These are phyloP conservation scores for Galeopterus variegatus DNA, from an alignment of 2,113 vertebrate species.

Conservation along the genomic window DNA sequence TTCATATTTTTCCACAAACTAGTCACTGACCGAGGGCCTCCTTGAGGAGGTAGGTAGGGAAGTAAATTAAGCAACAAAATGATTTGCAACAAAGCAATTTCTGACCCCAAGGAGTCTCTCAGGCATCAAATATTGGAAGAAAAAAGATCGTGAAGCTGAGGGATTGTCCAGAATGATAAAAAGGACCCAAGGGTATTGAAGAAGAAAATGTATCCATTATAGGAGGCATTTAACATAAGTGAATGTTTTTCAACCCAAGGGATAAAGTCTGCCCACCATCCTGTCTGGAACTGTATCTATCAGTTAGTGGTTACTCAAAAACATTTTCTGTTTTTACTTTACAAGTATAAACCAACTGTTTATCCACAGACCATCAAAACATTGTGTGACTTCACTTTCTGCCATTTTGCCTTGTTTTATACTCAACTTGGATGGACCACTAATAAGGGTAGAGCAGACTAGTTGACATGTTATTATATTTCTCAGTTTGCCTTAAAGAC, in stretches of 20 bases:
- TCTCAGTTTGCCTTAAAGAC: background rate
- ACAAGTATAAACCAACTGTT: background rate
- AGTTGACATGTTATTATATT: background rate
- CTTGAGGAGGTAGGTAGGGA: background rate
- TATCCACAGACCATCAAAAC: constrained; percentile 12
- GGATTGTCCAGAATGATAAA: background rate
- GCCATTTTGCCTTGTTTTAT: constrained; percentile 30
- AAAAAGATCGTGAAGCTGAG: background rate
- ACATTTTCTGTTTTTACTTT: constrained; percentile 43
- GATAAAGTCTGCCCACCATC: background rate
- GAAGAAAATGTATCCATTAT: background rate
- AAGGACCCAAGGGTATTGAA: background rate
- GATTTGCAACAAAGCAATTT: background rate
- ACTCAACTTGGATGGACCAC: background rate
- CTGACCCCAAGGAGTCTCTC: background rate
- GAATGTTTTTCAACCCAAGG: background rate
- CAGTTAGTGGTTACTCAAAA: background rate
- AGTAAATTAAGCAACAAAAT: background rate
- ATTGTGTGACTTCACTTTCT: constrained; percentile 13
- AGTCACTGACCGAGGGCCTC: background rate
- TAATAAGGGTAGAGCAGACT: background rate
- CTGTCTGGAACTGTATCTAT: background rate
- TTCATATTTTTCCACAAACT: background rate
- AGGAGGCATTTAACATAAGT: background rate
- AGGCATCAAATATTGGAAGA: background rate